Evolutionary conservation across 2,888 invertebrate species (phyloP).

Genomic region (Eilema depressum): DNA sequence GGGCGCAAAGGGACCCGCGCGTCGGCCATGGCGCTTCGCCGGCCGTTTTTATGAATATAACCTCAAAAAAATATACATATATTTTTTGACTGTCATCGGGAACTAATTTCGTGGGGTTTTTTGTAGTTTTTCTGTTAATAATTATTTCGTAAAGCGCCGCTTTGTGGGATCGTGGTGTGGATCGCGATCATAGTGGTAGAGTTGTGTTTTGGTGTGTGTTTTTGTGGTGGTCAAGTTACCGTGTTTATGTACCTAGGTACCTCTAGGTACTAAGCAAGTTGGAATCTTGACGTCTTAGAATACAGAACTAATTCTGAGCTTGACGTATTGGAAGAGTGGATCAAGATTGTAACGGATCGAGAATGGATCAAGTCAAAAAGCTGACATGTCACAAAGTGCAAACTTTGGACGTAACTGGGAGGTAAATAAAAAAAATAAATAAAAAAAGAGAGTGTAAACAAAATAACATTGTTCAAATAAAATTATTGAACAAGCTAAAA

Average conservation of each 20-base stretch:
- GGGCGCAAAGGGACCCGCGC: constrained; percentile 77
- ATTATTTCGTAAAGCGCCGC: constrained; percentile 78
- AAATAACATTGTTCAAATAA: too few species aligned
- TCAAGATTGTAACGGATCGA: too few species aligned
- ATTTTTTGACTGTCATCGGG: constrained; percentile 87
- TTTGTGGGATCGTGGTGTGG: constrained; percentile 45
- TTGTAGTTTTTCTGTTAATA: constrained; percentile 81
- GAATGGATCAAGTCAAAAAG: too few species aligned
- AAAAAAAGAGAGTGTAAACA: too few species aligned
- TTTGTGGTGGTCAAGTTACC: neutral
- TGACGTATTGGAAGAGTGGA: neutral
- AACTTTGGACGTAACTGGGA: too few species aligned
- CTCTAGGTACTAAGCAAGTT: neutral
- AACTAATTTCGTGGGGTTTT: constrained; percentile 84
- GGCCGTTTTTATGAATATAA: constrained; percentile 64
- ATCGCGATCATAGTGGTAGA: constrained; percentile 2
- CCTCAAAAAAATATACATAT: constrained; percentile 77
- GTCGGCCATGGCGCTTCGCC: constrained; percentile 76
- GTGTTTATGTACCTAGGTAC: constrained; percentile 10
- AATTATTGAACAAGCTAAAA: too few species aligned
- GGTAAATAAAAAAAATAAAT: too few species aligned
- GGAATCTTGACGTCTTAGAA: neutral
- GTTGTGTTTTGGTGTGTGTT: constrained; percentile 14
- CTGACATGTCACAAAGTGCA: too few species aligned
- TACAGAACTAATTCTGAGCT: too few species aligned